Conservation (phyloP, 2,113 vertebrate species). For the Varanus salvator region DNA sequence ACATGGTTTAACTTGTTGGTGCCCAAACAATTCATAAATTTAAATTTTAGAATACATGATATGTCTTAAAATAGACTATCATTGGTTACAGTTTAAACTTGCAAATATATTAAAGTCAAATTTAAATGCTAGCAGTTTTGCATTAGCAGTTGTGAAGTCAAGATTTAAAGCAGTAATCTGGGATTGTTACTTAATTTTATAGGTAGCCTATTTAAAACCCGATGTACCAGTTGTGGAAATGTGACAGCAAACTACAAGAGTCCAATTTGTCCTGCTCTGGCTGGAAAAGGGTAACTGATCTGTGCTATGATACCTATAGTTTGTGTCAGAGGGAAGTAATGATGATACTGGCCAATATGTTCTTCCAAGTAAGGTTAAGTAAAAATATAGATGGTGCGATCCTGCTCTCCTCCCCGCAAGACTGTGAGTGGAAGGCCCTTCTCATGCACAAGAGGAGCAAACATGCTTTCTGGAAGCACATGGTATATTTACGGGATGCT, state of each 20-base stretch:
- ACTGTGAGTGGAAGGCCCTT: background rate
- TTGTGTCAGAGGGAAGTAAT: background rate
- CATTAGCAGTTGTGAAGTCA: background rate
- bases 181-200: conserved; percentile 54
- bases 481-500: background rate
- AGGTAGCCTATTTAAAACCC: conserved; percentile 96
- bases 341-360: background rate
- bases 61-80: too few species aligned
- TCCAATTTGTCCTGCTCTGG: conserved; percentile 88
- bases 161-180: background rate
- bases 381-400: background rate
- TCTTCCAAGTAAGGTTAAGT: background rate
- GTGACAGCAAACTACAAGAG: conserved; percentile 86
- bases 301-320: background rate
- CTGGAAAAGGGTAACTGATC: conserved; percentile 87
- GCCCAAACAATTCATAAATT: background rate
- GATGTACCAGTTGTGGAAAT: conserved; percentile 89
- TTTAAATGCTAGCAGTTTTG: background rate
- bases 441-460: background rate
- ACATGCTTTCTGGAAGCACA: background rate
- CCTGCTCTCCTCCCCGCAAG: background rate
- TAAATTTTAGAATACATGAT: too few species aligned
- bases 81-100: background rate
- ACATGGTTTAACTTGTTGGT: rapidly evolving
- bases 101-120: too few species aligned